These are phyloP conservation scores for Notechis scutatus DNA, from an alignment of 2,113 vertebrate species.

Conservation along the genomic window DNA sequence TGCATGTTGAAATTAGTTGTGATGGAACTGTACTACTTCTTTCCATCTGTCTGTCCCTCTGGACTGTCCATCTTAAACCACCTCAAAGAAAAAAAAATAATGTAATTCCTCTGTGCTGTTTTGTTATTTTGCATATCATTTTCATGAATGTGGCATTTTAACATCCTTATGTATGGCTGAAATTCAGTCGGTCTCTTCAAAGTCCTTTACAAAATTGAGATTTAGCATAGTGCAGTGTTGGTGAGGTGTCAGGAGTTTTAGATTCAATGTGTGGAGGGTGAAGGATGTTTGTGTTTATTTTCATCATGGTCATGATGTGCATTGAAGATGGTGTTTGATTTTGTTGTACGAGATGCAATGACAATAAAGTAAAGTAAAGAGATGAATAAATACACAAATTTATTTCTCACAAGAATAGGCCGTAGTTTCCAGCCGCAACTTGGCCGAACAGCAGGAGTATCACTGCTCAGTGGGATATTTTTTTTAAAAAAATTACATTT, in stretches of 20 bases:
- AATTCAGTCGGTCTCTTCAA: not conserved
- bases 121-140: not conserved
- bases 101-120: not conserved
- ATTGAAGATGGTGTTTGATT: too few species aligned
- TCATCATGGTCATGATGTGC: too few species aligned
- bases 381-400: too few species aligned
- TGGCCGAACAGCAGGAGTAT: not conserved
- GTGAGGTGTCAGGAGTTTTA: too few species aligned
- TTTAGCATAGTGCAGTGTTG: too few species aligned
- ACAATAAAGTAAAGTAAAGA: too few species aligned
- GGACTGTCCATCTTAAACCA: not conserved
- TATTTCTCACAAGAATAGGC: too few species aligned
- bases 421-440: not conserved
- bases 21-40: not conserved
- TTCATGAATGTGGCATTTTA: not conserved
- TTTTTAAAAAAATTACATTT: too few species aligned
- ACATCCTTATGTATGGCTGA: not conserved
- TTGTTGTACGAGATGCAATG: too few species aligned
- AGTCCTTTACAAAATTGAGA: too few species aligned
- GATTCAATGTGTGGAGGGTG: too few species aligned
- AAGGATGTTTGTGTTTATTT: too few species aligned
- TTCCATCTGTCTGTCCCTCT: not conserved
- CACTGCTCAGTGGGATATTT: not conserved
- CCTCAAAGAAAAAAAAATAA: not conserved
- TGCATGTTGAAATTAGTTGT: not conserved